Base-by-base conservation (phyloP, 2,797 vertebrate genomes). In the Sandelia bainsii region DNA sequence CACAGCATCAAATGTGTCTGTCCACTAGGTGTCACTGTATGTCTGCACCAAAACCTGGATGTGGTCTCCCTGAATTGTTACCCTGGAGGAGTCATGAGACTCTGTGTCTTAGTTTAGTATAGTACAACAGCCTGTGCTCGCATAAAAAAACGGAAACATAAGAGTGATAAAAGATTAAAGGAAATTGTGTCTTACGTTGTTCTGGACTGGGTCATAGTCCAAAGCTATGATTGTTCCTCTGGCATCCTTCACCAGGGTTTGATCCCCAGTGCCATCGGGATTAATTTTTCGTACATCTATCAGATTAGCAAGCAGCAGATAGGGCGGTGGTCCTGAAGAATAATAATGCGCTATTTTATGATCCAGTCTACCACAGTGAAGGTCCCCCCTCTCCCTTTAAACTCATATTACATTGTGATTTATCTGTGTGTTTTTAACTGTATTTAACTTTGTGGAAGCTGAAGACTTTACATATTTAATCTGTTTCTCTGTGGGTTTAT, bases 121-220 rank as follows among this genome's bases (percentile, higher is more conserved):
- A 8, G 34, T 2, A 23, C 14, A 52, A 17, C 42, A 23, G 0
- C 22, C 63, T 5, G 25, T 27, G 12, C 8, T 29, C 10, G 49
- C 13, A 29, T 27, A 13, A 46, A 62, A 46, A 27, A 29, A 29
- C 1, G 20, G 1, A 44, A 22, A 20, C 1, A 46, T 32, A 42
- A 60, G 3, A 1, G 2, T 8, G 51, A 17, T 53, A 51, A 57
- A 72, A 60, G 6, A 22, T 49, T 0, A 6, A 51, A 45, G 7
- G 6, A 1, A 48, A 86, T 92, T 52, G 29, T 76, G 34, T 69
- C 90, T 89, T 93, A 98, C 98, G 85, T 94, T 94, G 75, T 93
- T 95, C 84, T 96, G 92, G 69, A 97, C 93, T 0, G 97, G 97
- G 86, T 99, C 98, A 70, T 94, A 96, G 85, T 99, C 98, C 80